Conservation (phyloP, 2,888 invertebrate genomes). For the Neocrepidodera transversa region DNA sequence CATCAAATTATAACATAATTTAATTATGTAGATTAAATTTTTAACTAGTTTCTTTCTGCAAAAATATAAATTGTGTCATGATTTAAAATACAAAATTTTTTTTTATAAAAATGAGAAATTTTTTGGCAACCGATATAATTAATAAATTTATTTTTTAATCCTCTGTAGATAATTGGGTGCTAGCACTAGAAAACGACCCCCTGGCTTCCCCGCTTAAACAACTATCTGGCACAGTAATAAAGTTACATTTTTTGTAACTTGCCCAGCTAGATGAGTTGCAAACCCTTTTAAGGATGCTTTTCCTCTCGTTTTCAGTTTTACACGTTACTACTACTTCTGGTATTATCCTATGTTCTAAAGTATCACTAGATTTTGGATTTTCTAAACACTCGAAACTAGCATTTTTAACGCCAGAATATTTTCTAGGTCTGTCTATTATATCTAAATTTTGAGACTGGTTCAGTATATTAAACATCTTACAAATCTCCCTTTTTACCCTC, state of each 20-base stretch:
- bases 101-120: no score
- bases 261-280: slow-evolving; percentile 54
- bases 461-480: slow-evolving; percentile 60
- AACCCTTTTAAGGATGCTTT: slow-evolving; percentile 58
- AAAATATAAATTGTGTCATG: no score
- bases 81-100: no score
- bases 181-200: slow-evolving; percentile 59
- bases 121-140: no score
- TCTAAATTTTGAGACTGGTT: slow-evolving; percentile 29
- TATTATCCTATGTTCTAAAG: slow-evolving; percentile 38
- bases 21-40: no score
- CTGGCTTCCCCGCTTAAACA: slow-evolving; percentile 56
- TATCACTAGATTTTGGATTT: slow-evolving; percentile 32
- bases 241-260: slow-evolving; percentile 55
- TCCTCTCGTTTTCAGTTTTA: slow-evolving; percentile 52
- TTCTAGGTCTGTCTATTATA: slow-evolving; percentile 28
- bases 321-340: slow-evolving; percentile 56
- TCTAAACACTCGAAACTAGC: slow-evolving; percentile 40
- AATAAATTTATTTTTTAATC: no score
- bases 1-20: no score
- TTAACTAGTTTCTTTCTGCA: no score
- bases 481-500: slow-evolving; percentile 67
- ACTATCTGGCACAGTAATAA: slow-evolving; percentile 58
- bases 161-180: slow-evolving; percentile 58
- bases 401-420: slow-evolving; percentile 27